Base-by-base conservation (phyloP, 1,140 invertebrate species). In the Ostrea edulis region DNA sequence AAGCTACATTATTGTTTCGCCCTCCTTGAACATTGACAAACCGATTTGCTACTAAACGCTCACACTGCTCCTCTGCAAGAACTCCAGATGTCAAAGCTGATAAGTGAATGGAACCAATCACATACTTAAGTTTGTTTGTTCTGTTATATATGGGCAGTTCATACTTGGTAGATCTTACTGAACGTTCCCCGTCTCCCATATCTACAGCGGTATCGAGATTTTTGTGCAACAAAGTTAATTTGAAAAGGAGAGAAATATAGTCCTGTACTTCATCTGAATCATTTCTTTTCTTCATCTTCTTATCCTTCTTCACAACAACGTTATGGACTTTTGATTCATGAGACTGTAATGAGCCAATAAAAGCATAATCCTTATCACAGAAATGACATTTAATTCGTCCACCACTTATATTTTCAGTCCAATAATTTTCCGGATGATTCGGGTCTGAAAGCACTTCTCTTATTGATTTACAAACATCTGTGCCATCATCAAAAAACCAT, bases 91-190 rank as follows among this genome's bases (percentile, higher is more conserved):
- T n/a, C n/a, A n/a, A n/a, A n/a, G n/a, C n/a, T n/a, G n/a, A n/a
- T n/a, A n/a, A n/a, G n/a, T n/a, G n/a, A n/a, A n/a, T n/a, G n/a
- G n/a, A n/a, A n/a, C n/a, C n/a, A n/a, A n/a, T n/a, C n/a, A n/a
- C n/a, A n/a, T n/a, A n/a, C n/a, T n/a, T n/a, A n/a, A n/a, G n/a
- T 54, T 90, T 90, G 54, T 90, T 84, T n/a, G 89, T 90, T 25
- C 77, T 86, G 55, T 88, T 84, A 85, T 90, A 90, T 17, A 90
- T 84, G 20, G 87, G 87, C 22, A 88, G n/a, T 25, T 86, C 87
- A 84, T 90, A 90, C 62, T 88, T 88, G 58, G 81, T 87, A 35
- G 82, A 84, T 20, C 87, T 2, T 7, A 90, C 87, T 86, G 7
- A 84, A 2, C 87, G 22, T 8, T 84, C 35, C 35, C 89, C 87